Base-by-base conservation (phyloP, 2,888 invertebrate species). In the Cataglyphis cursor region DNA sequence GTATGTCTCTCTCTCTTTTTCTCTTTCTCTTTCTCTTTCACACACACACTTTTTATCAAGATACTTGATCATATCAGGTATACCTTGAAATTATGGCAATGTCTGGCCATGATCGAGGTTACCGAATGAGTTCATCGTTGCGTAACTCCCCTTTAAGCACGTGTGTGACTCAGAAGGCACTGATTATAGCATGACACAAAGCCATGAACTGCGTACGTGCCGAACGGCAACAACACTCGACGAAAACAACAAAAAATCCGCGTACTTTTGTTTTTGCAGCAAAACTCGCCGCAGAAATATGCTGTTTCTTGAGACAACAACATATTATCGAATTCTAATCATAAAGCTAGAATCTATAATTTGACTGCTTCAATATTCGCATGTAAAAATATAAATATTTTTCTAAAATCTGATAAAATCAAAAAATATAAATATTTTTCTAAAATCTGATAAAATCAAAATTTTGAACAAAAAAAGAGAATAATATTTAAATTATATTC, bases 61-160 rank as follows among this genome's bases (percentile, higher is more conserved):
- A 12, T 38, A 24, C 35, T 59, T n/a, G 28, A 18, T 54, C 62
- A n/a, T 38, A 15, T n/a, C 80, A 80, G 72, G 12, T 61, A 80
- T 31, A 66, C 65, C 65, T 76, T 76, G 76, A 54, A 66, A 76
- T 76, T 76, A 76, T 65, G 18, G 54, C 38, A 54, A 5, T 21
- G 66, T 76, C 76, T 76, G 66, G 76, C 65, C 76, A 66, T 65
- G 76, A 76, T 70, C 54, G 65, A 83, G 65, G 61, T 80, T 68
- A 64, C 83, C 59, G 44, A 80, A 81, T 64, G 73, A 81, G 72
- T 72, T 81, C 64, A 73, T 75, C 84, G 81, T 85, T 75, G 74
- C 84, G 84, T 81, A 85, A 85, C 66, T 59, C 54, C 72, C 61
- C 31, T 41, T 68, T 54, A 68, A 64, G 48, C 81, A 66, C 68